phyloP scores from a whole-genome alignment of 92 coral and sea anemone genomes.

The Phenganax stokvisi region DNA sequence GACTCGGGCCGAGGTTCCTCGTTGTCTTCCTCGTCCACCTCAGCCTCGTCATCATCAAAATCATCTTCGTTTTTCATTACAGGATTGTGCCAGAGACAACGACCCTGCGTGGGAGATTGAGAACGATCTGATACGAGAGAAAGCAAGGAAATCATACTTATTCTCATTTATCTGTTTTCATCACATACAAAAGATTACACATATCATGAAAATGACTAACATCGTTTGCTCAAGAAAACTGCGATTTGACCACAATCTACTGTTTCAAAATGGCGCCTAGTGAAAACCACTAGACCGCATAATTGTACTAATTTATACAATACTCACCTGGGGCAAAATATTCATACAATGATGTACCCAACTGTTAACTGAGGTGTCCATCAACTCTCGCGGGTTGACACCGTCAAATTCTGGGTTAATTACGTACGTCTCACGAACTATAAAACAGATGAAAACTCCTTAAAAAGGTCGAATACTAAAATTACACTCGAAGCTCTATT shows the following conservation, averaged over 20 bases:
- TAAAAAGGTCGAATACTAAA: background rate
- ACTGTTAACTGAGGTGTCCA: slow-evolving; percentile 89
- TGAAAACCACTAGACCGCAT: no score
- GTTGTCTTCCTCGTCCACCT: slow-evolving; percentile 71
- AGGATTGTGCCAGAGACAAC: slow-evolving; percentile 97
- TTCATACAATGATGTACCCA: slow-evolving; percentile 98
- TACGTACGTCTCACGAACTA: slow-evolving; percentile 90
- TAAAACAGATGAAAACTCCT: background rate
- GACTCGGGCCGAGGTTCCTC: slow-evolving; percentile 90
- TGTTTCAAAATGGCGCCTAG: no score
- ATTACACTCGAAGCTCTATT: no score
- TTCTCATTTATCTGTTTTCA: background rate
- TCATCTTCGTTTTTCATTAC: slow-evolving; percentile 86
- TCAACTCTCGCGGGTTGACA: slow-evolving; percentile 77
- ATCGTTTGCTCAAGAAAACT: no score
- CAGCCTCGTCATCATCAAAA: slow-evolving; percentile 96
- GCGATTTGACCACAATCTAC: no score
- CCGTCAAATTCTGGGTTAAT: slow-evolving; percentile 97
- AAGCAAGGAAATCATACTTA: background rate
- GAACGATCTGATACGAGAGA: background rate
- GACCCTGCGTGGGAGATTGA: slow-evolving; percentile 58
- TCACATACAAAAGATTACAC: no score
- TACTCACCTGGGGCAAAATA: slow-evolving; percentile 72
- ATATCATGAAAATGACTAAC: no score
- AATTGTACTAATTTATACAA: no score